phyloP scores from a whole-genome alignment of 1,140 invertebrate species.

The Drosophila watanabei region DNA sequence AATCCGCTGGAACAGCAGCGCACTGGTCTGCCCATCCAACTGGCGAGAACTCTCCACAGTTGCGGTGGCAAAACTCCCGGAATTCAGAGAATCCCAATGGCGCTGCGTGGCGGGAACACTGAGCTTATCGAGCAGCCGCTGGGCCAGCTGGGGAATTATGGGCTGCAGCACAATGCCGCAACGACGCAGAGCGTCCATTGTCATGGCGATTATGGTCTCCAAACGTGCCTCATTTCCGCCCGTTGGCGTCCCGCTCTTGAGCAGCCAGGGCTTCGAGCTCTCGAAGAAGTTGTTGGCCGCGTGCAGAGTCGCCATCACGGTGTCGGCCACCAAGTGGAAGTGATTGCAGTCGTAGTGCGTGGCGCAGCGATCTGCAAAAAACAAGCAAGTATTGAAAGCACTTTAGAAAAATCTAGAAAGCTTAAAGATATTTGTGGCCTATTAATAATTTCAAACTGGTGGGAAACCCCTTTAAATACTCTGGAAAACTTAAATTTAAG shows the following conservation, averaged over 20 bases:
- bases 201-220: conserved; percentile 91
- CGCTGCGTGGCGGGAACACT: conserved; percentile 86
- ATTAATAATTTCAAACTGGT: neutral
- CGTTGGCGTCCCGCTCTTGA: conserved; percentile 87
- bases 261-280: conserved; percentile 94
- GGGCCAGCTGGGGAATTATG: conserved; percentile 91
- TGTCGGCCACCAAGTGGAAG: conserved; percentile 94
- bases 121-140: conserved; percentile 90
- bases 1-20: conserved; percentile 77
- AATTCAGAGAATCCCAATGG: conserved; percentile 86
- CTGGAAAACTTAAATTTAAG: neutral
- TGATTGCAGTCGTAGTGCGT: conserved; percentile 91
- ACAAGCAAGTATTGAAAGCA: conserved; percentile 12
- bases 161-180: conserved; percentile 93
- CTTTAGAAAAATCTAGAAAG: neutral
- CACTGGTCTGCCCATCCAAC: conserved; percentile 59
- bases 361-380: conserved; percentile 87
- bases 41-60: conserved; percentile 9
- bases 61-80: conserved; percentile 47
- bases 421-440: no score
- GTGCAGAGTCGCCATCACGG: conserved; percentile 90
- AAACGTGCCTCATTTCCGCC: conserved; percentile 86
- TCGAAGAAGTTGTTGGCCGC: conserved; percentile 95
- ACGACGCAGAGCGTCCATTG: conserved; percentile 93
- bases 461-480: neutral